Conservation (phyloP, 2,797 vertebrate species). For the Cephalopachus bancanus region DNA sequence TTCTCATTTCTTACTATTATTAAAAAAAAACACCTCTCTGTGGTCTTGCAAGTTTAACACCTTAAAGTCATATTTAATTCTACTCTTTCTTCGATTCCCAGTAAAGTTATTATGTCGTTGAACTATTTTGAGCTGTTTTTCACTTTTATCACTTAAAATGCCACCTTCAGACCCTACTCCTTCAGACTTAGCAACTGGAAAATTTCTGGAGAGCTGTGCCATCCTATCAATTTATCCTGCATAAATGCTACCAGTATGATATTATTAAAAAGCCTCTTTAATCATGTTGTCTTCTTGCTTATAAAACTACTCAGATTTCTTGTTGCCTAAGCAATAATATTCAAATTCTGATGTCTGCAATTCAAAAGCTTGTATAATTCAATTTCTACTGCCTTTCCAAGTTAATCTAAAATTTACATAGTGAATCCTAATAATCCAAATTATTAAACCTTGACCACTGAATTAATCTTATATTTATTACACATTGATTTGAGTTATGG, state of each 20-base stretch:
- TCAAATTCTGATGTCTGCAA: neutral
- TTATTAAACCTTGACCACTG: neutral
- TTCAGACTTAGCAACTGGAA: neutral
- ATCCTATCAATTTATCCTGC: neutral
- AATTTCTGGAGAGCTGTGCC: neutral
- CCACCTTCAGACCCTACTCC: neutral
- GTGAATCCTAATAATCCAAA: neutral
- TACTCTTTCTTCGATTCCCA: neutral
- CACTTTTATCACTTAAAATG: neutral
- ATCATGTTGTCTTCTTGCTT: neutral
- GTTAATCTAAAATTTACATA: neutral
- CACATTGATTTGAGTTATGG: neutral
- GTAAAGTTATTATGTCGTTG: neutral
- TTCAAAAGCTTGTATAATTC: neutral
- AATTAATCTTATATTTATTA: neutral
- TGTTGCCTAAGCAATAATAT: neutral
- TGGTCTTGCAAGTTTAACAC: neutral
- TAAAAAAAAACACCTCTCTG: neutral
- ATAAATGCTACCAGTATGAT: neutral
- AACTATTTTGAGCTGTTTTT: neutral
- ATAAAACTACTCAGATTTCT: neutral
- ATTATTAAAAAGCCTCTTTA: neutral
- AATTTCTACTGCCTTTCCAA: neutral
- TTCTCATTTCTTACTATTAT: neutral
- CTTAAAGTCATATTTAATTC: neutral